Percentiles rank a stretch among this genome's conserved stretches.
These are phyloP conservation scores for Capromys pilorides DNA, from an alignment of 2,797 vertebrate genomes.

Conservation along the genomic window DNA sequence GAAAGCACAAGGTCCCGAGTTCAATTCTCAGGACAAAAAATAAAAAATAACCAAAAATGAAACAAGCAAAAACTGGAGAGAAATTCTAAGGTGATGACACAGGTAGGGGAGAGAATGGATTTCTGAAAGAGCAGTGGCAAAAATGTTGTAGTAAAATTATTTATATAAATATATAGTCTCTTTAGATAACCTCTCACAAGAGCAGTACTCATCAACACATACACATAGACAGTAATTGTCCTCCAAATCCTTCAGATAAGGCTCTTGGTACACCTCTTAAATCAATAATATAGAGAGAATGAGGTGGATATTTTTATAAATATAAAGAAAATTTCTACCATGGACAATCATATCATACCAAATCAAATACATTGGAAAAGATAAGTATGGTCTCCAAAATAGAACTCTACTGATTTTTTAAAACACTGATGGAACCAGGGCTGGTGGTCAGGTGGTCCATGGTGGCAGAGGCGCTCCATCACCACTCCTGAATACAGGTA, in stretches of 20 bases:
- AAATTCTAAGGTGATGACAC: not conserved
- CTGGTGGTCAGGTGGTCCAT: not conserved
- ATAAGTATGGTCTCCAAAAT: not conserved
- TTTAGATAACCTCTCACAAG: not conserved
- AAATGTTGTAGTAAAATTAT: slow-evolving; percentile 36
- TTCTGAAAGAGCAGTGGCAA: slow-evolving; percentile 9
- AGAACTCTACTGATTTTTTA: not conserved
- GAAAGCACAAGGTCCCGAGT: no score
- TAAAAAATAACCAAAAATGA: not conserved
- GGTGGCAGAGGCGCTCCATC: not conserved
- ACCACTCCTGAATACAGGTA: not conserved
- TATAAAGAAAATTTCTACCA: not conserved
- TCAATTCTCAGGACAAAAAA: no score
- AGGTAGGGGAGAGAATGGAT: not conserved
- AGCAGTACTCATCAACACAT: not conserved
- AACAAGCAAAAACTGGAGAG: not conserved
- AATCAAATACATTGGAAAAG: slow-evolving; percentile 27
- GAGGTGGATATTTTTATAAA: slow-evolving; percentile 15
- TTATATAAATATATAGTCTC: slow-evolving; percentile 19
- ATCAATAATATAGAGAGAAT: not conserved
- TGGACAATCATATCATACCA: not conserved
- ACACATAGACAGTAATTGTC: not conserved
- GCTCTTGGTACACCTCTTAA: slow-evolving; percentile 43
- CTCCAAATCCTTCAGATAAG: not conserved
- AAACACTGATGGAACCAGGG: not conserved